Conservation (phyloP, 2,113 vertebrate species). For the Paracanthobrama guichenoti region DNA sequence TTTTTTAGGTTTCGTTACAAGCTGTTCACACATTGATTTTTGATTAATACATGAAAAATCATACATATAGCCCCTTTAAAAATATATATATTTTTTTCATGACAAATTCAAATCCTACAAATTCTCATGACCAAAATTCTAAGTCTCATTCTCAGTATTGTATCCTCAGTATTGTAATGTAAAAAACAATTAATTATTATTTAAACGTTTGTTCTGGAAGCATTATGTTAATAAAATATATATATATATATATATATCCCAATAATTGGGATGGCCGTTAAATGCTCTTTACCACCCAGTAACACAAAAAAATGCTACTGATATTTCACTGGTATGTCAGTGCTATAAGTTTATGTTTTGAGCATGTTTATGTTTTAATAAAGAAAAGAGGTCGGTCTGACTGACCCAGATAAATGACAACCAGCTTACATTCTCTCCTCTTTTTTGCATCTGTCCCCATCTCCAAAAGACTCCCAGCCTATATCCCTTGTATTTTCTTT, state of each 20-base stretch:
- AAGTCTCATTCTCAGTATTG: neutral
- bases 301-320: neutral
- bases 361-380: constrained; percentile 22
- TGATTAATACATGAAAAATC: too few species aligned
- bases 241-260: too few species aligned
- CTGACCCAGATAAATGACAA: constrained; percentile 55
- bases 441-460: constrained; percentile 36
- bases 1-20: too few species aligned
- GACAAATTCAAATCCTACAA: too few species aligned
- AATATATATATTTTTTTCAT: too few species aligned
- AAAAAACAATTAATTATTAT: neutral
- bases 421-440: constrained; percentile 34
- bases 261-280: neutral
- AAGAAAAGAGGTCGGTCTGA: constrained; percentile 11
- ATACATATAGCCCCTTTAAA: neutral
- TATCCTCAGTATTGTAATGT: neutral
- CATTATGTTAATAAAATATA: neutral
- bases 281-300: neutral
- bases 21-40: too few species aligned
- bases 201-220: neutral
- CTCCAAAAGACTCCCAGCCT: constrained; percentile 36
- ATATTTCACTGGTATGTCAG: neutral
- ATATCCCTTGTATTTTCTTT: constrained; percentile 20
- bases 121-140: neutral
- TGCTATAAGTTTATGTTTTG: neutral